Conservation (phyloP, 2,888 invertebrate genomes). For the Cotesia congregata region DNA sequence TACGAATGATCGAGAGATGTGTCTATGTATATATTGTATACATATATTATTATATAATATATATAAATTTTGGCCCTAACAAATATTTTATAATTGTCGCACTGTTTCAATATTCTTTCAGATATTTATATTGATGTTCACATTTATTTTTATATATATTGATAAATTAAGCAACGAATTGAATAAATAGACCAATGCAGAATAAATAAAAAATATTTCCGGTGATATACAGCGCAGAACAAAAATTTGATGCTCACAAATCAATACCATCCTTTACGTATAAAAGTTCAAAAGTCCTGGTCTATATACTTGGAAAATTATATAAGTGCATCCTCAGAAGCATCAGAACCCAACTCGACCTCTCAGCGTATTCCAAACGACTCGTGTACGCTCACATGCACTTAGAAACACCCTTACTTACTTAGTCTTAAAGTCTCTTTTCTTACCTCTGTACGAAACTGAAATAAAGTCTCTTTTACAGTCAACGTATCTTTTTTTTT, state of each 20-base stretch:
- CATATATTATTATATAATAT: neutral
- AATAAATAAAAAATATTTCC: neutral
- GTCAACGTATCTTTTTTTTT: neutral
- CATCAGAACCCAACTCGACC: conserved; percentile 21
- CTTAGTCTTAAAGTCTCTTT: conserved; percentile 37
- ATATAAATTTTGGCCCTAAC: neutral
- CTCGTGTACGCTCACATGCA: conserved; percentile 40
- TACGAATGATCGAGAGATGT: conserved; percentile 45
- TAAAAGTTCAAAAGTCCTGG: conserved; percentile 44
- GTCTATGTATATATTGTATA: conserved; percentile 42
- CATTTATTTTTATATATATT: neutral
- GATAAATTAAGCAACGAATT: neutral
- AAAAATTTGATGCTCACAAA: neutral
- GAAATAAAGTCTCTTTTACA: conserved; percentile 16
- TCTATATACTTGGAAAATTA: conserved; percentile 10
- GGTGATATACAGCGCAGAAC: neutral
- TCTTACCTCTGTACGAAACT: conserved; percentile 14
- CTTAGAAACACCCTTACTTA: conserved; percentile 35
- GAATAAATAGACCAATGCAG: neutral
- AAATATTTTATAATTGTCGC: neutral
- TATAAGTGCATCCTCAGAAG: conserved; percentile 24
- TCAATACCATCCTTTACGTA: conserved; percentile 2
- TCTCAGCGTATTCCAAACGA: conserved; percentile 50
- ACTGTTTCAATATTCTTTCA: neutral
- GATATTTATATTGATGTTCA: neutral